A percentile compares a stretch with the other conserved stretches of the same genome.
These are phyloP conservation scores for Andrena bicolor DNA, from an alignment of 2,888 invertebrate genomes.

Conservation along the genomic window DNA sequence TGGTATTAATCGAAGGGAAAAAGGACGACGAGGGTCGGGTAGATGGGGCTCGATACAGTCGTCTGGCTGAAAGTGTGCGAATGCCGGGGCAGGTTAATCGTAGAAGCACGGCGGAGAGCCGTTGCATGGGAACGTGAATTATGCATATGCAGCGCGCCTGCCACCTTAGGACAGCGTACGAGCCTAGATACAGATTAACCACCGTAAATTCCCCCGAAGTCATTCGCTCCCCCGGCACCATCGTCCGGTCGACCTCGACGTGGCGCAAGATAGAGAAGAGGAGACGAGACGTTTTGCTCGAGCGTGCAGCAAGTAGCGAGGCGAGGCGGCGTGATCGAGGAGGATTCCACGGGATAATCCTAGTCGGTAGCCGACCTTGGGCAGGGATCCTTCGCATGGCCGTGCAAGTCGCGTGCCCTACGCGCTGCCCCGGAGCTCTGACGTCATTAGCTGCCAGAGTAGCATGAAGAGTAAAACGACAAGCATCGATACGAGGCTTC, in stretches of 20 bases:
- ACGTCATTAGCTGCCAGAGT: constrained; percentile 60
- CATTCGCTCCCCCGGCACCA: constrained; percentile 57
- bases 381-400: constrained; percentile 54
- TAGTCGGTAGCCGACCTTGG: constrained; percentile 71
- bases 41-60: constrained; percentile 2
- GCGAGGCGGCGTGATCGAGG: constrained; percentile 60
- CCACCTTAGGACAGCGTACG: constrained; percentile 41
- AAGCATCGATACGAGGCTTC: background rate
- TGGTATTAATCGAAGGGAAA: constrained; percentile 27
- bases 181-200: constrained; percentile 63
- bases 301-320: constrained; percentile 52
- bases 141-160: constrained; percentile 42
- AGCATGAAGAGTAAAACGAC: constrained; percentile 45
- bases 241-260: constrained; percentile 68
- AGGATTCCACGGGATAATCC: constrained; percentile 72
- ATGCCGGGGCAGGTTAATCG: constrained; percentile 6
- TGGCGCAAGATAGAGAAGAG: constrained; percentile 6
- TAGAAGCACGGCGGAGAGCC: constrained; percentile 1
- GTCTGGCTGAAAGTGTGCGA: background rate
- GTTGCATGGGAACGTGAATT: constrained; percentile 55
- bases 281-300: constrained; percentile 65
- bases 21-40: background rate
- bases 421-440: constrained; percentile 53
- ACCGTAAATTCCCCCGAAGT: constrained; percentile 65
- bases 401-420: constrained; percentile 73